These are phyloP conservation scores for Agrilus planipennis DNA, from an alignment of 1,140 invertebrate species.

Conservation along the genomic window DNA sequence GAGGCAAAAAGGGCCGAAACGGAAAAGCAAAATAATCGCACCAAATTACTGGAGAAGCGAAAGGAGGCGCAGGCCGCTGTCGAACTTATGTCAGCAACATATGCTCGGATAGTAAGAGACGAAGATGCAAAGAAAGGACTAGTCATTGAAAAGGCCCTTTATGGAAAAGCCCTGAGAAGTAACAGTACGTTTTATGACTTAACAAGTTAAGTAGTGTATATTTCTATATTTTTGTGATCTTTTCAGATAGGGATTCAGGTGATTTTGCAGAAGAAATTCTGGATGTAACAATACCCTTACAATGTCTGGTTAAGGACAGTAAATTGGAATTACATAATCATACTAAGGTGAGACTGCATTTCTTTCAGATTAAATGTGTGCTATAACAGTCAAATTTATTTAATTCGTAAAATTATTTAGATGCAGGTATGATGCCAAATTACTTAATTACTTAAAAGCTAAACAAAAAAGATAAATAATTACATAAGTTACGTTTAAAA, in stretches of 20 bases:
- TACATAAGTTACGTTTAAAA: too few relatives aligned
- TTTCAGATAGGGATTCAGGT: slow-evolving; percentile 29
- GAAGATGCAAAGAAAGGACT: slow-evolving; percentile 71
- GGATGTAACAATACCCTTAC: slow-evolving; percentile 86
- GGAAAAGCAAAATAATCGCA: slow-evolving; percentile 60
- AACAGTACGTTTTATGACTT: background rate
- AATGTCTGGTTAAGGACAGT: slow-evolving; percentile 87
- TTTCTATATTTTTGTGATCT: slow-evolving; percentile 1
- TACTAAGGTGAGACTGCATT: slow-evolving; percentile 69
- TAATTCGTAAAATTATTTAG: too few relatives aligned
- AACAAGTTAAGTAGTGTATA: slow-evolving; percentile 5
- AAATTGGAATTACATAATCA: slow-evolving; percentile 73
- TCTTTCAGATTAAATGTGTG: too few relatives aligned
- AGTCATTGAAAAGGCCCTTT: slow-evolving; percentile 77
- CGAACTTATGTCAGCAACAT: slow-evolving; percentile 78
- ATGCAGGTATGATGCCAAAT: too few relatives aligned
- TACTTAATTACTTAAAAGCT: too few relatives aligned
- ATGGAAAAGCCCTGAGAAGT: slow-evolving; percentile 45
- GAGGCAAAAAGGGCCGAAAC: slow-evolving; percentile 63
- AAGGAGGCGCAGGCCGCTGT: slow-evolving; percentile 74
- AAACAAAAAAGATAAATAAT: too few relatives aligned
- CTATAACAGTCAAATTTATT: too few relatives aligned
- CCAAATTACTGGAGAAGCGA: slow-evolving; percentile 63
- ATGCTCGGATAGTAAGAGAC: slow-evolving; percentile 58
- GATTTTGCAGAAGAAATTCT: slow-evolving; percentile 49